Evolutionary conservation across 2,797 vertebrate species (phyloP).

Genomic region (Spheniscus humboldti): DNA sequence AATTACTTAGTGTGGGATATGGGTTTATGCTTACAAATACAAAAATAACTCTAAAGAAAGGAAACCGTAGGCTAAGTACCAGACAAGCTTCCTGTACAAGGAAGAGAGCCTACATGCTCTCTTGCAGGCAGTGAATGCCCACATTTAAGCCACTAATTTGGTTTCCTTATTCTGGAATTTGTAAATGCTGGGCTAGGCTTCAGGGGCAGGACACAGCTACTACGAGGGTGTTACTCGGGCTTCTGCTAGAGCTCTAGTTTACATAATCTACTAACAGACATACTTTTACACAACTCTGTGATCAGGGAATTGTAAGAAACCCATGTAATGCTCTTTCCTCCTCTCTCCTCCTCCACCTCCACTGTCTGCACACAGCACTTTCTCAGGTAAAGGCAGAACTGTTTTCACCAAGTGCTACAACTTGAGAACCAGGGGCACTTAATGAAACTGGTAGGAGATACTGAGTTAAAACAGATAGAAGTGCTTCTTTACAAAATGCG

Average conservation of each 20-base stretch:
- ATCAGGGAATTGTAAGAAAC: neutral
- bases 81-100: neutral
- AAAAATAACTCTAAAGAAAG: neutral
- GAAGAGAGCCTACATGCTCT: neutral
- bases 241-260: neutral
- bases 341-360: neutral
- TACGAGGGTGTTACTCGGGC: neutral
- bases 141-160: neutral
- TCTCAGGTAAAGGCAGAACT: neutral
- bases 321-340: neutral
- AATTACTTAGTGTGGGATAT: neutral
- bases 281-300: neutral
- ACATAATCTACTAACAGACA: neutral
- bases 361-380: neutral
- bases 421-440: neutral
- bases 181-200: neutral
- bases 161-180: neutral
- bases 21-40: neutral
- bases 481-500: neutral
- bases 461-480: neutral
- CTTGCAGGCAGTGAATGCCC: neutral
- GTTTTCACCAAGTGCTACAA: neutral
- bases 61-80: neutral
- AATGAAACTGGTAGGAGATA: neutral
- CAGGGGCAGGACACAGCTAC: neutral